Evolutionary conservation across 2,888 invertebrate species (phyloP), one percentile per base, ranked within the genome.

Genomic region (Cataglyphis altisquamis): DNA sequence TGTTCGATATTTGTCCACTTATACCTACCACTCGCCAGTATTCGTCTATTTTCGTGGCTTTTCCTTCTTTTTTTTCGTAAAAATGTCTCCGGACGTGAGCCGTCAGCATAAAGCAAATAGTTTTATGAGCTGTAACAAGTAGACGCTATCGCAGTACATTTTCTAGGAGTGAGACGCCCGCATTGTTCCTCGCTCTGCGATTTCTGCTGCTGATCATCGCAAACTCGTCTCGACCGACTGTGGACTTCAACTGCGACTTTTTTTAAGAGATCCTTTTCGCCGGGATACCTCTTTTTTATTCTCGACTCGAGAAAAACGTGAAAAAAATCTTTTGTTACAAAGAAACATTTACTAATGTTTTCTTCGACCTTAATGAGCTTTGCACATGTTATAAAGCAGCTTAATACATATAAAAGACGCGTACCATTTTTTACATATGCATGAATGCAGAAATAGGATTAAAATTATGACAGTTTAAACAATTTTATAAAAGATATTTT

Each of bases 21-120:
- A 45, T 74, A 66, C 3, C 45, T 52, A 36, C 57, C 52, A 60
- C 36, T 66, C 36, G 57, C 36, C 62, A 60, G 8, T 77, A 15
- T 18, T 45, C 4, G 45, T 15, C 48, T 68, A 41, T 52, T 74
- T 64, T 83, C 78, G 67, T 68, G n/a, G n/a, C 29, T 66, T 81
- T 39, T n/a, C 48, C 68, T 64, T 45, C 32, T 21, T 77, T 88
- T 88, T 87, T 86, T 86, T 82, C 84, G 89, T 91, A 92, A 91
- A 91, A 91, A 93, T 92, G 91, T 91, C 91, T 87, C 83, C 89
- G 83, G 89, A 91, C 91, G 88, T 86, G 86, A 84, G 87, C 93
- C 93, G 94, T 94, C 94, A 94, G 94, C 94, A 93, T 94, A 94
- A 94, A 94, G 93, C 91, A 93, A 89, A 92, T 89, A 88, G 92